Base-by-base conservation (phyloP, 2,113 vertebrate species). In the Ochotona princeps region DNA sequence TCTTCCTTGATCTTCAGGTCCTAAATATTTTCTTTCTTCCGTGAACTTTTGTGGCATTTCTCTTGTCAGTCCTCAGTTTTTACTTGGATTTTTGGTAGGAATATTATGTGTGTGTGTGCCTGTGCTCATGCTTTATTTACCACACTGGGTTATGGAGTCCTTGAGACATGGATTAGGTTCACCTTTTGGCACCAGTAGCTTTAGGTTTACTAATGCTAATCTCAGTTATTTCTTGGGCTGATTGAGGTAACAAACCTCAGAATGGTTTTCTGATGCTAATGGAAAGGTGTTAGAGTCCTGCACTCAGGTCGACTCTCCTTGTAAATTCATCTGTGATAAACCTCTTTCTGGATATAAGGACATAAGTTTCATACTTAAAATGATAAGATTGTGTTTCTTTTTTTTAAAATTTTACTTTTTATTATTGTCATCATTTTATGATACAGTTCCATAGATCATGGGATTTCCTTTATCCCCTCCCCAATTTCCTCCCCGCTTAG, bases 301-400 rank as follows among this genome's bases (percentile, higher is more conserved):
- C n/a, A n/a, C n/a, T 81, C 32, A 75, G 63, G 54, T 83, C 51
- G 35, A 7, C 81, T 75, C 6, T 83, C 11, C 79, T 60, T 75
- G n/a, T 84, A 44, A 81, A 60, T 90, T 90, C 7, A 61, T 91
- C 83, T 83, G 26, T 87, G 83, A 51, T 61, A 32, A 32, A 61
- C 74, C 70, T 54, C 60, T 95, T n/a, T 91, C 14, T 94, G 72
- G 32, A 35, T 26, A 47, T 91, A 12, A 66, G 72, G 32, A 35
- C 30, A 47, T 91, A 12, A 66, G 54, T 65, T 88, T 96, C 83
- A 72, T 63, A 81, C 83, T 91, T 86, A 75, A 89, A 91, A 83
- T 70, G 47, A 83, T 32, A 72, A 79, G 51, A 7, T 13, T 47
- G 38, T 44, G 38, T 44, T 4, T 44, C 38, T 44, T 44, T 44